These are phyloP conservation scores for Channallabes apus DNA, from an alignment of 2,797 vertebrate species.

Conservation along the genomic window DNA sequence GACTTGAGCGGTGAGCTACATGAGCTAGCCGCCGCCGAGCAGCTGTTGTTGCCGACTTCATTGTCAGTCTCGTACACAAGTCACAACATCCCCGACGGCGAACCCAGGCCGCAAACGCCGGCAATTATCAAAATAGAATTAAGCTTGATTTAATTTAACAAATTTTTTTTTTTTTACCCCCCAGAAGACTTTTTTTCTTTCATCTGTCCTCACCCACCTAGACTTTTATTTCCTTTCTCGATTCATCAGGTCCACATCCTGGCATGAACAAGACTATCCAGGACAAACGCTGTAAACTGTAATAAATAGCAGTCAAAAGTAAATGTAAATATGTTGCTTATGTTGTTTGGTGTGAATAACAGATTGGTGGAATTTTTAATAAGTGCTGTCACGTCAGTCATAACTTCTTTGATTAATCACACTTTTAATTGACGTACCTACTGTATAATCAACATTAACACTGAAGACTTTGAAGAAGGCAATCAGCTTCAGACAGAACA, in stretches of 20 bases:
- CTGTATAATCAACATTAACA: background rate
- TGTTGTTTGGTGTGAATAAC: background rate
- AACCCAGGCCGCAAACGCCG: slow-evolving; percentile 72
- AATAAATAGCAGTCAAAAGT: background rate
- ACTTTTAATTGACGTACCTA: background rate
- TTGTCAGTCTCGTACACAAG: slow-evolving; percentile 92
- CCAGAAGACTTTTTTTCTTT: slow-evolving; percentile 37
- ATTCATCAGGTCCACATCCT: slow-evolving; percentile 22
- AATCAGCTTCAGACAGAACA: background rate
- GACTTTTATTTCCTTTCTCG: slow-evolving; percentile 54
- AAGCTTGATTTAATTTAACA: slow-evolving; percentile 82
- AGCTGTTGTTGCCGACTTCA: slow-evolving; percentile 91
- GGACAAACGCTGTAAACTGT: background rate
- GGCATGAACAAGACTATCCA: background rate
- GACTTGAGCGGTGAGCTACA: slow-evolving; percentile 89
- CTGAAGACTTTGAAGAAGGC: too few species aligned
- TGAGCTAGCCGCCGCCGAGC: slow-evolving; percentile 87
- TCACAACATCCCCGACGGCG: slow-evolving; percentile 87
- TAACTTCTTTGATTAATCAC: background rate
- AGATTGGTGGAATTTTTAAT: background rate
- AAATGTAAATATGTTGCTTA: background rate
- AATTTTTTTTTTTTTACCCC: slow-evolving; percentile 55
- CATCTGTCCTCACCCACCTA: slow-evolving; percentile 23
- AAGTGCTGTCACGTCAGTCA: background rate
- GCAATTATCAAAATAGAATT: slow-evolving; percentile 89